A percentile compares a stretch with the other conserved stretches of the same genome.
Evolutionary conservation across 1,140 invertebrate species (phyloP).

Genomic region (Aricia agestis): DNA sequence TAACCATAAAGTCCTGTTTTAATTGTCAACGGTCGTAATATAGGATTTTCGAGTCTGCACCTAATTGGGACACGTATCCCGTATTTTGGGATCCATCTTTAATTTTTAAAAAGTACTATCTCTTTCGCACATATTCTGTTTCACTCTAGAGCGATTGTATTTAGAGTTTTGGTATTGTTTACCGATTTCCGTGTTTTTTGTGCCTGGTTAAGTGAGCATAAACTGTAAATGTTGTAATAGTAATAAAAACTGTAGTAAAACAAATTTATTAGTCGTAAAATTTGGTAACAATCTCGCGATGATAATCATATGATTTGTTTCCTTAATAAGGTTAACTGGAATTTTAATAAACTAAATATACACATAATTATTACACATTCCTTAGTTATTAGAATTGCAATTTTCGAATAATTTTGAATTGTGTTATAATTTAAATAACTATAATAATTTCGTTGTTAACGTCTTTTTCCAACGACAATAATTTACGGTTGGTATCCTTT

Average conservation of each 20-base stretch:
- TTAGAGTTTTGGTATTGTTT: neutral
- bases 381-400: conserved; percentile 1
- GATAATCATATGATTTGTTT: conserved; percentile 27
- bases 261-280: conserved; percentile 32
- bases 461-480: too few species aligned
- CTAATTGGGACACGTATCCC: conserved; percentile 63
- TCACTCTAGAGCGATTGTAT: conserved; percentile 22
- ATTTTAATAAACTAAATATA: conserved; percentile 17
- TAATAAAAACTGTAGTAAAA: conserved; percentile 29
- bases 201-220: neutral
- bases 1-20: conserved; percentile 47
- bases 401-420: neutral
- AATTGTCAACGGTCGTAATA: conserved; percentile 43
- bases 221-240: conserved; percentile 26
- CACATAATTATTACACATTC: conserved; percentile 25
- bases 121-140: conserved; percentile 36
- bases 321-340: conserved; percentile 1
- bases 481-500: too few species aligned
- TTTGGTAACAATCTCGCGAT: conserved; percentile 26
- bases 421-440: neutral
- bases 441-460: too few species aligned
- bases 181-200: neutral
- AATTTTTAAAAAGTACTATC: conserved; percentile 68
- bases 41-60: conserved; percentile 51
- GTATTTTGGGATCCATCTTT: conserved; percentile 74